A percentile compares a stretch with the other conserved stretches of the same genome.
Conservation (phyloP, 2,113 vertebrate species). For the Passer domesticus region DNA sequence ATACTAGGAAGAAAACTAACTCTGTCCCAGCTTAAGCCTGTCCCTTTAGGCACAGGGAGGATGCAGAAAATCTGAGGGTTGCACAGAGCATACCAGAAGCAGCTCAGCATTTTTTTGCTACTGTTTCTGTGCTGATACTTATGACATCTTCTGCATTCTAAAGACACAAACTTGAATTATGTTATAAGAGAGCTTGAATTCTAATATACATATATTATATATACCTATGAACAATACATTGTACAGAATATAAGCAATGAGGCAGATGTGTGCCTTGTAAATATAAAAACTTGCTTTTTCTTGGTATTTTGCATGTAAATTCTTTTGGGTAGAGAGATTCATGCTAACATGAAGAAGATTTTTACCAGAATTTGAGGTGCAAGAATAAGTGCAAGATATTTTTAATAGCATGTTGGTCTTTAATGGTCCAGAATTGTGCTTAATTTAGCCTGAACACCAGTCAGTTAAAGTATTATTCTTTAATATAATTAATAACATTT, state of each 20-base stretch:
- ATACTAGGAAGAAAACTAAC: neutral
- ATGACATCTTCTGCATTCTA: neutral
- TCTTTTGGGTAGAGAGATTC: neutral
- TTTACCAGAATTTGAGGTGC: neutral
- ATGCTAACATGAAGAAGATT: neutral
- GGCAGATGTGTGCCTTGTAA: neutral
- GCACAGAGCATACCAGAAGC: rapidly evolving
- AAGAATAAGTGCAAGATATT: neutral
- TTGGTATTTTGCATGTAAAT: neutral
- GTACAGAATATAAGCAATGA: neutral
- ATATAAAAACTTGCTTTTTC: neutral
- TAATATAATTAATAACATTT: neutral
- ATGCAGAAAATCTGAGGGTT: neutral
- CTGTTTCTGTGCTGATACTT: neutral
- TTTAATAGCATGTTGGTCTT: neutral
- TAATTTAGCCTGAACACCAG: neutral
- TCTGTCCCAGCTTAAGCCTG: neutral
- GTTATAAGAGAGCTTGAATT: neutral
- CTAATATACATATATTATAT: too few relatives aligned
- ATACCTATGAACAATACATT: neutral
- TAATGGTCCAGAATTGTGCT: neutral
- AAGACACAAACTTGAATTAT: neutral
- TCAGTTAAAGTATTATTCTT: neutral
- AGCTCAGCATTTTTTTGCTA: neutral
- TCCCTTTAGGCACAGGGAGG: neutral